These are phyloP conservation scores for Papilio demoleus DNA, from an alignment of 2,888 invertebrate genomes.

Conservation along the genomic window DNA sequence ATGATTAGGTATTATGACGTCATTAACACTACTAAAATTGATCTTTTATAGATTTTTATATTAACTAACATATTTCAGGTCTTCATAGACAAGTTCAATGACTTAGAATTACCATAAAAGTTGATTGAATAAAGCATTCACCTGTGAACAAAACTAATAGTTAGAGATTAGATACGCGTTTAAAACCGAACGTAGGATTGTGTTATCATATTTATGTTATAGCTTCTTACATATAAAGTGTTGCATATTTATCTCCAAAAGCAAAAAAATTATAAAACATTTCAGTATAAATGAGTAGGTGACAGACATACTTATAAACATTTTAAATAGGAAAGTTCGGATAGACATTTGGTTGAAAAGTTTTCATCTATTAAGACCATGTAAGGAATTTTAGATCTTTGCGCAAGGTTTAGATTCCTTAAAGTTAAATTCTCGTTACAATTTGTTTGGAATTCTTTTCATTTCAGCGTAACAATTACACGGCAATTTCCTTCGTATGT, in stretches of 20 bases:
- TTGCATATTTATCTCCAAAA: no score
- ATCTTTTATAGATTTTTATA: no score
- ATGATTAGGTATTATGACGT: neutral
- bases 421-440: neutral
- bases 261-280: no score
- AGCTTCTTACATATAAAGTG: neutral
- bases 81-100: neutral
- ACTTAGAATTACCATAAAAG: neutral
- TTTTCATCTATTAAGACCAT: no score
- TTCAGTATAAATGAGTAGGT: no score
- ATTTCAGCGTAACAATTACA: slow-evolving; percentile 37
- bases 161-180: neutral
- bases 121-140: neutral
- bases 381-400: no score
- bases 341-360: no score
- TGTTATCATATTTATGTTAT: neutral
- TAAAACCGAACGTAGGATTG: neutral
- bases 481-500: slow-evolving; percentile 47
- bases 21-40: neutral
- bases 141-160: no score
- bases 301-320: no score
- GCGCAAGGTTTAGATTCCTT: neutral
- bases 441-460: slow-evolving; percentile 41
- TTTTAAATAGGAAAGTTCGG: no score
- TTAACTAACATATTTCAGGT: neutral